Conservation (phyloP, 2,797 vertebrate species). For the Pangasius krempfi region DNA sequence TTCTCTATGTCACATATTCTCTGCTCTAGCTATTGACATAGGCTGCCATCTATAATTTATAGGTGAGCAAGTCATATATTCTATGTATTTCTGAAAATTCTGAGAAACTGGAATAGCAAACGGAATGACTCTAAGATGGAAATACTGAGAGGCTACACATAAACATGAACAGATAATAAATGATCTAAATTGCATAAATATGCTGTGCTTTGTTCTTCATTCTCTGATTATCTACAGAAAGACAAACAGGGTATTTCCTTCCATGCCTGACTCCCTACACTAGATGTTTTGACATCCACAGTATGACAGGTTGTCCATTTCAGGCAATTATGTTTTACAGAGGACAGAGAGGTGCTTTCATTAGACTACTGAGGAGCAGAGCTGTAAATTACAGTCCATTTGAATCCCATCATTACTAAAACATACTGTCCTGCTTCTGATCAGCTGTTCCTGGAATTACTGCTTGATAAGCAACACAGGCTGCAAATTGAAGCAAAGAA, state of each 20-base stretch:
- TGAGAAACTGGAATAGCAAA: not conserved
- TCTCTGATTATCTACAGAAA: conserved; percentile 29
- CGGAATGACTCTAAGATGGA: not conserved
- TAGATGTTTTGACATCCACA: conserved; percentile 40
- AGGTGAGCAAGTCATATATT: not conserved
- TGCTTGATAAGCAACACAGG: conserved; percentile 31
- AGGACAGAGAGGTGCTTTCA: conserved; percentile 52
- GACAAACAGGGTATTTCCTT: conserved; percentile 33
- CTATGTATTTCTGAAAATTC: not conserved
- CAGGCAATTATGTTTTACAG: conserved; percentile 53
- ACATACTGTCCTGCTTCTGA: conserved; percentile 46
- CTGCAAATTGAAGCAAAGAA: conserved; percentile 38
- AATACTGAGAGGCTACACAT: not conserved
- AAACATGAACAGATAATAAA: not conserved
- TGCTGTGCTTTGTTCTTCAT: conserved; percentile 9
- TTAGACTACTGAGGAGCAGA: conserved; percentile 49
- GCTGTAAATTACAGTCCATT: conserved; percentile 50
- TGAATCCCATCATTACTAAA: conserved; percentile 47
- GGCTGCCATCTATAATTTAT: conserved; percentile 8
- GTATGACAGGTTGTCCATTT: conserved; percentile 56
- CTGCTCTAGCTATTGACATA: not conserved
- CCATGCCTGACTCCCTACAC: conserved; percentile 32
- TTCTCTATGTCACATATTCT: conserved; percentile 9
- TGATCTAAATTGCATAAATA: not conserved
- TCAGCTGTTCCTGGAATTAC: conserved; percentile 45